A percentile compares a stretch with the other conserved stretches of the same genome.
Evolutionary conservation across 2,113 vertebrate species (phyloP).

Genomic region (Todiramphus saurophagus): DNA sequence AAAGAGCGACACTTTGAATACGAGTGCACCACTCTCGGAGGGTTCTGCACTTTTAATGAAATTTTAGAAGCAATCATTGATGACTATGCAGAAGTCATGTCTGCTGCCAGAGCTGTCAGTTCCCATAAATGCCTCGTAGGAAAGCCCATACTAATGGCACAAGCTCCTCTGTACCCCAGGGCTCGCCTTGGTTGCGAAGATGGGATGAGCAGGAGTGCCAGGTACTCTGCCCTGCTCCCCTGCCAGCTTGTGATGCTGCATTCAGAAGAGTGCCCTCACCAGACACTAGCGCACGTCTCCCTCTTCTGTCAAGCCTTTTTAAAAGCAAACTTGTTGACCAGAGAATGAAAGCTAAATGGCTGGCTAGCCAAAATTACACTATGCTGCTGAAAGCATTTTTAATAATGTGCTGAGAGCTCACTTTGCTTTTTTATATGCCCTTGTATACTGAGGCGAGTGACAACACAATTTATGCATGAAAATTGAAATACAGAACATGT

Average conservation of each 20-base stretch:
- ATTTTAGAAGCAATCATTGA: conserved; percentile 53
- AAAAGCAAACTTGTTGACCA: neutral
- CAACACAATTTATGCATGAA: neutral
- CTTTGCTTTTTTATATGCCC: neutral
- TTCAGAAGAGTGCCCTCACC: neutral
- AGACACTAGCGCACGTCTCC: neutral
- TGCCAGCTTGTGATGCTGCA: conserved; percentile 16
- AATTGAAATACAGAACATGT: neutral
- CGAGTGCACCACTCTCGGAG: neutral
- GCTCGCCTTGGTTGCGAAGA: neutral
- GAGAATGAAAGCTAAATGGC: neutral
- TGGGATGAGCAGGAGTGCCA: neutral
- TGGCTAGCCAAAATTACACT: neutral
- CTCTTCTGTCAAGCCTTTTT: conserved; percentile 1
- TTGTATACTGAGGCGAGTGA: neutral
- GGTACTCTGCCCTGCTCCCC: neutral
- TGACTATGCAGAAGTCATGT: conserved; percentile 18
- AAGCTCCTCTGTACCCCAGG: neutral
- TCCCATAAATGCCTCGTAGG: conserved; percentile 35
- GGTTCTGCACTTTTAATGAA: conserved; percentile 17
- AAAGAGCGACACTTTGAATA: neutral
- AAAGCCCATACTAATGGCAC: conserved; percentile 24
- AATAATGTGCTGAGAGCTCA: neutral
- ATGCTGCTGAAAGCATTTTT: neutral
- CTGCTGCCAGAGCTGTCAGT: conserved; percentile 60